phyloP scores from a whole-genome alignment of 37 sponge, comb jelly and placozoan species.

The Chondrosia reniformis region DNA sequence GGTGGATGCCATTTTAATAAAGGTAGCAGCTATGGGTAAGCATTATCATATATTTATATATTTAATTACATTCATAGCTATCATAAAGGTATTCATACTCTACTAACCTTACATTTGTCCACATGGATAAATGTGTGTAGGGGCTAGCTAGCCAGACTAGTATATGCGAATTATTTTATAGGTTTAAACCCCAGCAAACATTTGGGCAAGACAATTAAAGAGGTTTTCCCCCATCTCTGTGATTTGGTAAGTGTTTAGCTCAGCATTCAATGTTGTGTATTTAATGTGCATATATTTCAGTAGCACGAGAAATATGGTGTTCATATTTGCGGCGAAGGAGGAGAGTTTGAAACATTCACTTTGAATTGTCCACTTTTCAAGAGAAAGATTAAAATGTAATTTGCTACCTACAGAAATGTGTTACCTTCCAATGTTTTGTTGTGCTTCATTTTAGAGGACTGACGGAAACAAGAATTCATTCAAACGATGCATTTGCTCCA shows the following conservation, averaged over 20 bases:
- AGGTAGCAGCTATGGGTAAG: slow-evolving; percentile 89
- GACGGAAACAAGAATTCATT: slow-evolving; percentile 47
- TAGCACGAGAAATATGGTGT: slow-evolving; percentile 73
- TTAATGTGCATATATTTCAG: not conserved
- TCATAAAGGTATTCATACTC: no score
- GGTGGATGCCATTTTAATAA: slow-evolving; percentile 77
- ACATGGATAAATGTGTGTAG: no score
- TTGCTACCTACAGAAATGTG: not conserved
- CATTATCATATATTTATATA: not conserved
- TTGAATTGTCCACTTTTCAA: slow-evolving; percentile 94
- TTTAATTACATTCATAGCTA: not conserved
- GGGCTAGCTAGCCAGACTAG: no score
- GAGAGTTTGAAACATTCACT: slow-evolving; percentile 96
- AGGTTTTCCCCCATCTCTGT: slow-evolving; percentile 54
- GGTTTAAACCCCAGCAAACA: slow-evolving; percentile 66
- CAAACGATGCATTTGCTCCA: slow-evolving; percentile 87
- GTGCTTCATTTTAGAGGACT: slow-evolving; percentile 20
- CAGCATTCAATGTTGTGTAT: not conserved
- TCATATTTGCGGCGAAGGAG: slow-evolving; percentile 98
- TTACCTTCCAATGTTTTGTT: not conserved
- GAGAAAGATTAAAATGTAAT: slow-evolving; percentile 70
- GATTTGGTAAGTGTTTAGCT: slow-evolving; percentile 47
- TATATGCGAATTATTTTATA: no score
- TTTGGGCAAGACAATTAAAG: slow-evolving; percentile 61
- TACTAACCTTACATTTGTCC: no score